Evolutionary conservation across 2,113 vertebrate genomes (phyloP), one percentile per base, ranked within the genome.

Genomic region (Lepus europaeus): DNA sequence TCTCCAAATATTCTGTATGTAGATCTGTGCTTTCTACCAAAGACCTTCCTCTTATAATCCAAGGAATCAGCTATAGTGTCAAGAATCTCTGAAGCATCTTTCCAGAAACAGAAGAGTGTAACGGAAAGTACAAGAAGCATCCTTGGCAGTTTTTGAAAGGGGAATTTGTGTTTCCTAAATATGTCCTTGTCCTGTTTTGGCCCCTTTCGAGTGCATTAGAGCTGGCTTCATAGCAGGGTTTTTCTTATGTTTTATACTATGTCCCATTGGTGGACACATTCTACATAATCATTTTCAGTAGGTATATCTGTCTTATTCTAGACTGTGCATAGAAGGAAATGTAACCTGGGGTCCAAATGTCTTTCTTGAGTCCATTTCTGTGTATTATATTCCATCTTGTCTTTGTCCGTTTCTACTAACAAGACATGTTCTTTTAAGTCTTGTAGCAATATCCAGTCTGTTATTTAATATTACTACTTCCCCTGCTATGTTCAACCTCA

Each of bases 181-280:
- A 36, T 64, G 72, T 78, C 61, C 33, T 64, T 29, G 39, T 25
- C 17, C 6, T 31, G 5, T 33, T 69, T 79, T 74, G 13, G 0
- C 4, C 29, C 64, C 36, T 22, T 11, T 6, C 74, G 12, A 79
- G 59, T 31, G 19, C 9, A 1, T 16, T 14, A 93, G 22, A 31
- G 22, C 2, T 53, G 16, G 36, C 17, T 61, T 84, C 49, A 51
- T 1, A 17, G 33, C 17, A 3, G 53, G 9, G 1, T 20, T 33
- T 82, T 27, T n/a, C 31, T 33, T 66, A 8, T 72, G 31, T 73
- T 81, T 70, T 56, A 53, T 92, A 85, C 29, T 64, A 3, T 19
- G 11, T 36, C 61, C 4, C 23, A 9, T 0, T 23, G 2, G 0
- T 45, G 3, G 39, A 16, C 2, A 39, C 4, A 0, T 49, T 73